Percentiles rank a stretch among this genome's conserved stretches.
phyloP scores from a whole-genome alignment of 2,113 vertebrate genomes.

The Nerophis ophidion region DNA sequence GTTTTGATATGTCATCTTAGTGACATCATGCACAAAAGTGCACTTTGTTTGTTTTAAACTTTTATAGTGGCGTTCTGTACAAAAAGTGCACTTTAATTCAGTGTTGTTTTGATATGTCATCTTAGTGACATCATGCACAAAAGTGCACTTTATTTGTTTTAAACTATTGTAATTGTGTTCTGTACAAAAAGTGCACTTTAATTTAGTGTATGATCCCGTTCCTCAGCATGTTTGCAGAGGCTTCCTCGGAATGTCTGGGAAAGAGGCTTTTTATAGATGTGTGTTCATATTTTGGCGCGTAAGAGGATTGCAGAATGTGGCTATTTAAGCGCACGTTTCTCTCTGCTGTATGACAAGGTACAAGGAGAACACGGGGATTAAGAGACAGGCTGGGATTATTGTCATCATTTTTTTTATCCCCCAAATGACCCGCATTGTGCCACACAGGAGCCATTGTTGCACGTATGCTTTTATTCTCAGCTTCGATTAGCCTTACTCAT shows the following conservation, averaged over 20 bases:
- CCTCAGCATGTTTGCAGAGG: constrained; percentile 43
- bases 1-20: no score
- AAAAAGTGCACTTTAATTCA: no score
- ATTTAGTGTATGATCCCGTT: no score
- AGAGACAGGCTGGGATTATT: constrained; percentile 45
- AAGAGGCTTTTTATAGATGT: constrained; percentile 60
- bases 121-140: no score
- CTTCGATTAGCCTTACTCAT: constrained; percentile 44
- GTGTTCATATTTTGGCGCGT: constrained; percentile 50
- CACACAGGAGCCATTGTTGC: constrained; percentile 31
- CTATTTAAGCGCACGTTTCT: constrained; percentile 45
- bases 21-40: no score
- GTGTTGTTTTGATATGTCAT: no score
- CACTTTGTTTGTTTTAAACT: no score
- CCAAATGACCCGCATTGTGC: constrained; percentile 34
- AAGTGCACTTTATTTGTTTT: no score
- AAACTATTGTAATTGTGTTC: no score
- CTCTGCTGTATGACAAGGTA: constrained; percentile 30
- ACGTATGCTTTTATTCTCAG: constrained; percentile 42
- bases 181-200: no score
- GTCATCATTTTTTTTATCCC: constrained; percentile 18
- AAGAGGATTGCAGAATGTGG: constrained; percentile 55
- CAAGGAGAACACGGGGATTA: constrained; percentile 50
- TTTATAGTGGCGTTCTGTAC: no score
- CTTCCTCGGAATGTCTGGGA: constrained; percentile 63